These are phyloP conservation scores for Brachyrhaphis roseni DNA, from an alignment of 2,797 vertebrate genomes.

Conservation along the genomic window DNA sequence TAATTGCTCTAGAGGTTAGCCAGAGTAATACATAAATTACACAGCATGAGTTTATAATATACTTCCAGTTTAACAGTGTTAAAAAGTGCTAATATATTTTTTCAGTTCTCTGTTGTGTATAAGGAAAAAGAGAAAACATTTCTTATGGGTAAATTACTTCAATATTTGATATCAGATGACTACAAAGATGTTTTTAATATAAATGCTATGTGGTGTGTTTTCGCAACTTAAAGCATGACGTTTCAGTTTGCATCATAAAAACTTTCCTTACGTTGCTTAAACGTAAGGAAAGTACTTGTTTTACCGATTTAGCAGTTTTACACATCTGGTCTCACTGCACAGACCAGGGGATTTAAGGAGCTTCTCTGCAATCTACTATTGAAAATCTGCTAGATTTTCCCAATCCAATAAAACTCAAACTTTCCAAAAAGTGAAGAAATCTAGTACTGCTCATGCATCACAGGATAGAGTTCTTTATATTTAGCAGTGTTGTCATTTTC, in stretches of 20 bases:
- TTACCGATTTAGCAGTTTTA: constrained; percentile 7
- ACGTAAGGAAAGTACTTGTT: constrained; percentile 3
- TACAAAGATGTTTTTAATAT: constrained; percentile 21
- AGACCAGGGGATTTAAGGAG: constrained; percentile 8
- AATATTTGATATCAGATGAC: constrained; percentile 9
- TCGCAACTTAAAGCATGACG: constrained; percentile 4
- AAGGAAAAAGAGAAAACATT: not conserved
- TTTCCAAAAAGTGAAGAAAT: constrained; percentile 12
- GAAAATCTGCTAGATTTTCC: not conserved
- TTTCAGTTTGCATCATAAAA: constrained; percentile 17
- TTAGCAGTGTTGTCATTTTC: constrained; percentile 21
- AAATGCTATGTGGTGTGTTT: constrained; percentile 12
- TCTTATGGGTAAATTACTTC: not conserved
- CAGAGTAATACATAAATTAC: not conserved
- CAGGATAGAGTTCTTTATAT: not conserved
- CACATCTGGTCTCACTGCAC: constrained; percentile 14
- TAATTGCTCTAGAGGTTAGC: not conserved
- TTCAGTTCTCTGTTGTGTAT: not conserved
- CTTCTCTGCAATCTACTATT: not conserved
- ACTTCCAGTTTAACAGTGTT: not conserved
- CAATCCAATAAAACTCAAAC: not conserved
- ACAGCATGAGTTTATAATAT: not conserved
- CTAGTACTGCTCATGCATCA: constrained; percentile 25
- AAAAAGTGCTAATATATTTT: not conserved
- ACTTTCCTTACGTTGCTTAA: constrained; percentile 10